Evolutionary conservation across 2,888 invertebrate species (phyloP).

Genomic region (Andrena minutula): DNA sequence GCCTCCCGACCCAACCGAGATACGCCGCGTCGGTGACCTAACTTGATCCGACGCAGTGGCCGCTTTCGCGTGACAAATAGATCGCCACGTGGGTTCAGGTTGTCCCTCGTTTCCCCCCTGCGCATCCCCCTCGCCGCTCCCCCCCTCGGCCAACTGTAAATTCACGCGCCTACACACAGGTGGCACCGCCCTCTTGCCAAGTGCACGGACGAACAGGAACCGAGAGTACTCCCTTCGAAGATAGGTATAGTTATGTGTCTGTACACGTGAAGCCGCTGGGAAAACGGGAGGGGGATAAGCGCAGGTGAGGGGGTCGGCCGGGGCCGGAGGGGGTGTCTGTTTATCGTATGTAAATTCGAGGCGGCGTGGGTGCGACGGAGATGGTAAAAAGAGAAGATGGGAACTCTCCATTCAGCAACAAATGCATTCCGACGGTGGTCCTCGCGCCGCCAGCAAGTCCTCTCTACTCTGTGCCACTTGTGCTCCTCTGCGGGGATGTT

Average conservation of each 20-base stretch:
- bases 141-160: slow-evolving; percentile 71
- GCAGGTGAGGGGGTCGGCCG: slow-evolving; percentile 38
- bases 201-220: slow-evolving; percentile 62
- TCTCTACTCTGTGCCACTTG: slow-evolving; percentile 9
- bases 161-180: slow-evolving; percentile 78
- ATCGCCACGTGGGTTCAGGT: slow-evolving; percentile 77
- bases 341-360: slow-evolving; percentile 79
- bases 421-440: slow-evolving; percentile 74
- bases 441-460: slow-evolving; percentile 64
- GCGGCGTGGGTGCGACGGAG: slow-evolving; percentile 65
- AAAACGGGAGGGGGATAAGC: slow-evolving; percentile 43
- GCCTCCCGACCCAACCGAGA: slow-evolving; percentile 35
- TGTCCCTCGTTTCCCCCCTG: slow-evolving; percentile 61
- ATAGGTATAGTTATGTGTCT: slow-evolving; percentile 52
- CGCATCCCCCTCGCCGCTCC: slow-evolving; percentile 46
- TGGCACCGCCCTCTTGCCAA: slow-evolving; percentile 75
- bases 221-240: slow-evolving; percentile 59
- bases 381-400: slow-evolving; percentile 64
- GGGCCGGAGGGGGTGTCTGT: slow-evolving; percentile 54
- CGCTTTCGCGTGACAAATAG: slow-evolving; percentile 75
- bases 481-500: neutral
- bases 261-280: slow-evolving; percentile 37
- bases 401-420: slow-evolving; percentile 73
- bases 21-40: slow-evolving; percentile 39
- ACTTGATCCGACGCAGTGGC: slow-evolving; percentile 58